Conservation (phyloP, 1,140 invertebrate species). For the Panagrolaimus sp. region DNA sequence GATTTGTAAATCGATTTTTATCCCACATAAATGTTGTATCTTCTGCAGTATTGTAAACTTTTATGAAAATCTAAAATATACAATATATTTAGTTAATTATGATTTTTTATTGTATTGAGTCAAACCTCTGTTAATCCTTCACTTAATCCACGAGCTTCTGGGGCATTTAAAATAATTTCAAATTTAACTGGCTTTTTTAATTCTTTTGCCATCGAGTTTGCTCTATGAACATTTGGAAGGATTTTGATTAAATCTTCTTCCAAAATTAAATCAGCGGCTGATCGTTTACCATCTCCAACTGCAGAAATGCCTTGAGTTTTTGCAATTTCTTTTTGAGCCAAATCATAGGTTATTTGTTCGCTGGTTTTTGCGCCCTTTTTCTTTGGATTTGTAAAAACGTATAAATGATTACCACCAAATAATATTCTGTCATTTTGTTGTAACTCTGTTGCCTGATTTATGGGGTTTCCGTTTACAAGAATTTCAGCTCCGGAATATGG, state of each 20-base stretch:
- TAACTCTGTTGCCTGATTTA: constrained; percentile 60
- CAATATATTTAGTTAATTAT: neutral
- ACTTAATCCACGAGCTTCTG: constrained; percentile 64
- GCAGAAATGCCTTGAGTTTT: constrained; percentile 64
- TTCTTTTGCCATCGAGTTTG: constrained; percentile 67
- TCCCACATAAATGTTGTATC: constrained; percentile 66
- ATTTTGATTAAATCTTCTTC: constrained; percentile 66
- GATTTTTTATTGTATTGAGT: neutral
- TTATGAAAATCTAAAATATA: constrained; percentile 64
- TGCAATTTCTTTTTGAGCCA: constrained; percentile 67
- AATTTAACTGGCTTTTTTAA: constrained; percentile 66
- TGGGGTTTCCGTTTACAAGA: constrained; percentile 64
- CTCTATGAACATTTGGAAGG: constrained; percentile 66
- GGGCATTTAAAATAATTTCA: constrained; percentile 66
- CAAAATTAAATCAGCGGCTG: constrained; percentile 63
- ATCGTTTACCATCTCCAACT: constrained; percentile 8
- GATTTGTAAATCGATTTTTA: constrained; percentile 65
- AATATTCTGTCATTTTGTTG: constrained; percentile 66
- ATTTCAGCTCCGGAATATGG: constrained; percentile 63
- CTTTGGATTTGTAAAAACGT: constrained; percentile 63
- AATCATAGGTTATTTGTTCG: constrained; percentile 64
- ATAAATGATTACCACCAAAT: constrained; percentile 66
- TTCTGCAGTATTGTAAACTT: constrained; percentile 64
- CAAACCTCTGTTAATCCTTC: constrained; percentile 62
- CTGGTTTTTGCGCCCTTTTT: constrained; percentile 56